Conservation (phyloP, 2,888 invertebrate genomes). For the Cenopis cana region DNA sequence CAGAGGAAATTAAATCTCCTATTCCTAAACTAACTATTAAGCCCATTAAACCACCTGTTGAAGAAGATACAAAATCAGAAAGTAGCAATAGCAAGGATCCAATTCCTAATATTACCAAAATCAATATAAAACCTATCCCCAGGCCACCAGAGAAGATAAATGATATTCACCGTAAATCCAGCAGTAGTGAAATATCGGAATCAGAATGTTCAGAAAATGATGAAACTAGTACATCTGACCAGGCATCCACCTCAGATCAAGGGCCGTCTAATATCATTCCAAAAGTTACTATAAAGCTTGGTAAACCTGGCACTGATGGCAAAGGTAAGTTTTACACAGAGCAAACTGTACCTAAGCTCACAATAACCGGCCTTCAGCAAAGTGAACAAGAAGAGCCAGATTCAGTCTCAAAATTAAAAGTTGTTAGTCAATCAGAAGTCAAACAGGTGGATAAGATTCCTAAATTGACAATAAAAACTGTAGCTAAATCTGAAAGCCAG, state of each 20-base stretch:
- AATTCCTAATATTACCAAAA: constrained; percentile 73
- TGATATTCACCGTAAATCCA: constrained; percentile 78
- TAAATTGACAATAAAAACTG: constrained; percentile 77
- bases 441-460: constrained; percentile 72
- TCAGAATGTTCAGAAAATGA: constrained; percentile 84
- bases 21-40: constrained; percentile 76
- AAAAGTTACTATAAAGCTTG: constrained; percentile 80
- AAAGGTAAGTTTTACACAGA: constrained; percentile 79
- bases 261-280: constrained; percentile 71
- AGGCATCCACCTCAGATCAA: constrained; percentile 75
- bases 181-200: constrained; percentile 83
- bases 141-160: constrained; percentile 78
- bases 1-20: constrained; percentile 72
- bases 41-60: constrained; percentile 49
- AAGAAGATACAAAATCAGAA: constrained; percentile 49
- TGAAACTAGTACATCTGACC: constrained; percentile 79
- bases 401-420: constrained; percentile 70
- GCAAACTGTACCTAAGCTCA: constrained; percentile 74
- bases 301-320: constrained; percentile 76
- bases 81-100: constrained; percentile 61
- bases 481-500: constrained; percentile 70
- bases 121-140: constrained; percentile 81
- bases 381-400: constrained; percentile 51
- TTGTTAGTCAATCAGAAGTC: constrained; percentile 73
- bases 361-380: constrained; percentile 51